Evolutionary conservation across 2,797 vertebrate genomes (phyloP), one percentile per base, ranked within the genome.

Genomic region (Eutrigla gurnardus): DNA sequence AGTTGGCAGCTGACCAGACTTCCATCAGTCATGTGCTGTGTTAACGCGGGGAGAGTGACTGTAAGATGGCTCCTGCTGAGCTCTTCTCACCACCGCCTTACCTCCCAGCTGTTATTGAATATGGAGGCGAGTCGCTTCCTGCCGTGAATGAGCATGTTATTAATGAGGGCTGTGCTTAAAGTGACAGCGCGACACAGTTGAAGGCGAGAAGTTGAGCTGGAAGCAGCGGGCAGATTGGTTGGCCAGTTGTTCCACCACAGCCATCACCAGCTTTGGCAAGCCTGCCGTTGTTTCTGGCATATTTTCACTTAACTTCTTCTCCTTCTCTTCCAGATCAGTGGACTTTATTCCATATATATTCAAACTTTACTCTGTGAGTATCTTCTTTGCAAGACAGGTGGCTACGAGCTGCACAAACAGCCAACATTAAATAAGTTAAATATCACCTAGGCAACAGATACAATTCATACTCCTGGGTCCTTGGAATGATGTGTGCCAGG

Each of bases 261-360:
- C 43, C 67, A 81, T 80, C 80, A 82, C 82, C 78, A 54, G 62
- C 54, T 75, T 3, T 84, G 80, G 71, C 77, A 37, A 35, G 40
- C 70, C 52, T 52, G 50, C 50, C 45, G 32, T 57, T 35, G 25
- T 25, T 25, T 25, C 25, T 88, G 83, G 85, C 89, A 36, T 60
- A 15, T 71, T 83, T 39, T 84, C 74, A 78, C 83, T 78, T 37
- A 80, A 69, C 59, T 47, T 42, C n/a, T 46, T 33, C n/a, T 55
- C 68, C 64, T 65, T 69, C 63, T 84, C 57, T 91, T 67, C 50
- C 89, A 99, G 98, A 91, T 98, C 97, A 0, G 77, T 93, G 70
- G 97, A 99, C 85, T 96, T 98, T 52, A 85, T 99, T 85, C 93
- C 92, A 3, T 95, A 97, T 59, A 84, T 96, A 65, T 99, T 98